Conservation (phyloP, 1,140 invertebrate species). For the Hyles vespertilio region DNA sequence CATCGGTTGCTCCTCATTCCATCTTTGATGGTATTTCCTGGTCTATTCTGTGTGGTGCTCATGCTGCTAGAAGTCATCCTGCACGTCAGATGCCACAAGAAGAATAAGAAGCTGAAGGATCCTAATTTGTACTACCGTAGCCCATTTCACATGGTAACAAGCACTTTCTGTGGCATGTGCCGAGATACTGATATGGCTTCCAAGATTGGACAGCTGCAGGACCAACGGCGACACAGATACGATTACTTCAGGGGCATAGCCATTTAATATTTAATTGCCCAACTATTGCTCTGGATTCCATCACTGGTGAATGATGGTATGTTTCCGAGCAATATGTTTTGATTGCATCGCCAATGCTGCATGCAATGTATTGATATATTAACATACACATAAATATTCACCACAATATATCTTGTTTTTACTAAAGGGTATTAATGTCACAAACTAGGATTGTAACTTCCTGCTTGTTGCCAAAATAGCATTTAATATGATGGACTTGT, state of each 20-base stretch:
- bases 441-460: neutral
- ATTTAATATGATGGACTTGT: neutral
- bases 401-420: neutral
- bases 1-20: constrained; percentile 51
- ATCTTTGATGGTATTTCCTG: constrained; percentile 45
- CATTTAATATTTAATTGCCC: constrained; percentile 20
- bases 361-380: too few relatives aligned
- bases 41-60: constrained; percentile 41
- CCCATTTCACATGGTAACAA: constrained; percentile 56
- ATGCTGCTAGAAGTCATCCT: constrained; percentile 49
- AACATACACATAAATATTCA: neutral
- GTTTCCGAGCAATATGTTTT: too few relatives aligned
- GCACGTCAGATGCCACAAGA: constrained; percentile 54
- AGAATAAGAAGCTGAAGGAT: constrained; percentile 52
- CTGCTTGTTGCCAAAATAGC: neutral
- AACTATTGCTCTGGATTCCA: too few relatives aligned
- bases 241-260: constrained; percentile 48
- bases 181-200: constrained; percentile 47
- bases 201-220: constrained; percentile 53
- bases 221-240: constrained; percentile 48
- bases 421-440: neutral
- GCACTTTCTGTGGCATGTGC: constrained; percentile 58
- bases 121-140: constrained; percentile 52
- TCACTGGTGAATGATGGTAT: too few relatives aligned
- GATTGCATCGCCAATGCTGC: too few relatives aligned